Conservation (phyloP, 2,888 invertebrate genomes). For the Phymatocera aterrima region DNA sequence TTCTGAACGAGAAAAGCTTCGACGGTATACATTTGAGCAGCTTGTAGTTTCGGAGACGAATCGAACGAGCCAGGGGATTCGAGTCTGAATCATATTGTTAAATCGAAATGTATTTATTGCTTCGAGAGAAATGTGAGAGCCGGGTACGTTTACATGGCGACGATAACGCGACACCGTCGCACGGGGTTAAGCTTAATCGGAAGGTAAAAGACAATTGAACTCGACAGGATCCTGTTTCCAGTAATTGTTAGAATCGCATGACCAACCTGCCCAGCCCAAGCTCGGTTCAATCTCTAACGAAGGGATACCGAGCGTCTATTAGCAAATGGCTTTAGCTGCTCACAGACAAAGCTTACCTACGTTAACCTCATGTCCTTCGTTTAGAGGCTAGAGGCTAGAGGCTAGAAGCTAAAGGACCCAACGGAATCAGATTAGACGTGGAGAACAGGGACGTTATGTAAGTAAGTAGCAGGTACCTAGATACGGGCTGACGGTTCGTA, state of each 20-base stretch:
- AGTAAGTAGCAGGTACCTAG: conserved; percentile 14
- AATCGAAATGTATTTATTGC: background rate
- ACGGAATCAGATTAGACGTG: conserved; percentile 41
- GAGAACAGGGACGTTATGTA: conserved; percentile 26
- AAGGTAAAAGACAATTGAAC: conserved; percentile 31
- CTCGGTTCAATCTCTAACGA: conserved; percentile 39
- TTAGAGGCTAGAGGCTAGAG: conserved; percentile 18
- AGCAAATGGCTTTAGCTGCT: conserved; percentile 71
- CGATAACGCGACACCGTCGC: background rate
- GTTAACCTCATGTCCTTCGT: conserved; percentile 59
- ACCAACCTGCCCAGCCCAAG: conserved; percentile 31
- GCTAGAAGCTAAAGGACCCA: conserved; percentile 14
- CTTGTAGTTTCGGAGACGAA: background rate
- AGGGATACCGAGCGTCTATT: conserved; percentile 61
- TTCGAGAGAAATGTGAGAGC: background rate
- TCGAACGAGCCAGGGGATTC: background rate
- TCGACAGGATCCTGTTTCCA: conserved; percentile 41
- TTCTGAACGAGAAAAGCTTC: background rate
- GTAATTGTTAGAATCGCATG: conserved; percentile 43
- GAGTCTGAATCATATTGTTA: background rate
- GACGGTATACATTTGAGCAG: background rate
- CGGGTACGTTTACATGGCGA: too few species aligned
- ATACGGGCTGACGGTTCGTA: conserved; percentile 20
- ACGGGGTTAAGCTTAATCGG: conserved; percentile 12
- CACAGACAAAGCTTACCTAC: conserved; percentile 66